Base-by-base conservation (phyloP, 2,797 vertebrate species). In the Passerculus sandwichensis region DNA sequence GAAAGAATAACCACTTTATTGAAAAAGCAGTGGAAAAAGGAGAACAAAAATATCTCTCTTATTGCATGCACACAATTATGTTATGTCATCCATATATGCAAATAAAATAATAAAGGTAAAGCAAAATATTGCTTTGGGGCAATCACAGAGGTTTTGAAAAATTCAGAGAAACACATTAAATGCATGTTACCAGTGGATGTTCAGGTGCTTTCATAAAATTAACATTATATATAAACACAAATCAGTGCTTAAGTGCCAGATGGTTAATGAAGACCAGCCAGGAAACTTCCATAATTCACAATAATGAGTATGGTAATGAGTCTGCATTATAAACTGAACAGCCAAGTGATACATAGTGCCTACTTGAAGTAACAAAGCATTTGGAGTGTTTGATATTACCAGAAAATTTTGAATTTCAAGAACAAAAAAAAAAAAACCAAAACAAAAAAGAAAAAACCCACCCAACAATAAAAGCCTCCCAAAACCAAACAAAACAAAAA, bases 271-370 rank as follows among this genome's bases (percentile, higher is more conserved):
- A 97, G 96, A 91, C 97, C 89, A 97, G 97, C 77, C 96, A 97
- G 96, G 89, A 97, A 97, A 97, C 95, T 97, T 97, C 96, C 90
- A 90, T 98, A 98, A 98, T 97, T 98, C 96, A 98, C 94, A 94
- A 88, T 98, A 98, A 98, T 97, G 97, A 97, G 90, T 96, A 98
- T 97, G 97, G 90, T 97, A 98, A 98, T 98, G 96, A 98, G 89
- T 34, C 91, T 95, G 85, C 88, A 94, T 97, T 97, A 97, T 96
- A 97, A 97, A 97, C 97, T 78, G 92, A 97, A 97, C 95, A 93
- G 86, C 76, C 27, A 3, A 89, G 32, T 96, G 95, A 97, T 96
- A 96, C 85, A 97, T 74, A 84, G 79, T 85, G 66, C 90, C 97
- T 97, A 96, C 97, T 97, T 97, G 92, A 98, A 97, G 97, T 93